Percentiles rank a stretch among this genome's conserved stretches.
These are phyloP conservation scores for Delia radicum DNA, from an alignment of 1,140 invertebrate genomes.

Conservation along the genomic window DNA sequence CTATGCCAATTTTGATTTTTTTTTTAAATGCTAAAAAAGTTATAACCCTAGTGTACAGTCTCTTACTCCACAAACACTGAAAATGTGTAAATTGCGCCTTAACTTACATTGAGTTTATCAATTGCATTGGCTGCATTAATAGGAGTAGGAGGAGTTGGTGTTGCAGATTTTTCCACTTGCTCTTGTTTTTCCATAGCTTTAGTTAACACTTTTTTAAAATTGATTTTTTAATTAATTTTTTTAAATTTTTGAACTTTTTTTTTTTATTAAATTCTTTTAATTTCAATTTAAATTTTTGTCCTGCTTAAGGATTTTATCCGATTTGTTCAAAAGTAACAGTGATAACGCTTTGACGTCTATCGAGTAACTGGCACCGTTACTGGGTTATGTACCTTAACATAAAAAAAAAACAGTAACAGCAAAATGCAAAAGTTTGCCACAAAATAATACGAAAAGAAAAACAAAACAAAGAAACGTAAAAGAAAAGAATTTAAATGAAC, in stretches of 20 bases:
- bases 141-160: background rate
- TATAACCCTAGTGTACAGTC: too few relatives aligned
- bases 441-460: background rate
- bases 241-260: background rate
- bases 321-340: background rate
- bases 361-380: constrained; percentile 12
- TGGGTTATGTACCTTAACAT: constrained; percentile 1
- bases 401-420: background rate
- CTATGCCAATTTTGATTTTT: too few relatives aligned
- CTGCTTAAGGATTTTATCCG: background rate
- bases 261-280: background rate
- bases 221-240: background rate
- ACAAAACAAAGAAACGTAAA: background rate
- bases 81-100: constrained; percentile 13
- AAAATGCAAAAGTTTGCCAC: background rate
- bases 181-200: constrained; percentile 6
- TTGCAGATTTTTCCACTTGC: background rate
- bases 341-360: constrained; percentile 8
- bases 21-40: too few relatives aligned
- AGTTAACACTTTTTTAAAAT: background rate
- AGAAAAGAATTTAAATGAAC: background rate
- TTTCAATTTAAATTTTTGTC: background rate
- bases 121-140: background rate
- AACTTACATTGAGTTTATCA: constrained; percentile 23
- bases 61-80: too few relatives aligned